Base-by-base conservation (phyloP, 2,797 vertebrate species). In the Chloroceryle inda region DNA sequence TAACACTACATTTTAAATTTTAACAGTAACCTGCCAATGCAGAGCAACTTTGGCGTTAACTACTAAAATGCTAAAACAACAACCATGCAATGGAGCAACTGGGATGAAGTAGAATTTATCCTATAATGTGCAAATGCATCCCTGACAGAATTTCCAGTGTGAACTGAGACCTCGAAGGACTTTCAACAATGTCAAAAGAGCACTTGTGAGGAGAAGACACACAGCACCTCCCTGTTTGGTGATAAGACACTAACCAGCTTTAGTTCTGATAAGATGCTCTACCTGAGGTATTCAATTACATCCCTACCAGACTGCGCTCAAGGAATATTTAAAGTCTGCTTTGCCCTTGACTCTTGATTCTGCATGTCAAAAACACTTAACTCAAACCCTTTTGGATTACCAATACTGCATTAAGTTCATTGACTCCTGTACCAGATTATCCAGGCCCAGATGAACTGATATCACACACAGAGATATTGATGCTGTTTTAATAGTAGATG, bases 361-460 rank as follows among this genome's bases (percentile, higher is more conserved):
- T 89, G 92, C 93, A 92, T 97, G 98, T 98, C 98, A 97, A 95
- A 98, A 98, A 87, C 98, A 98, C 95, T 98, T 98, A 98, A 97
- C 95, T 97, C 96, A 97, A 95, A 98, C 91, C 85, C 96, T 93
- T 95, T 87, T 96, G 96, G 96, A 97, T 98, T 96, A 97, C 96
- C 96, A 97, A 95, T 96, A 96, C 96, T 90, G 92, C 92, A 95
- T 97, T 96, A 92, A 94, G 92, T 96, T 97, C 93, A 96, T 82
- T 91, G 96, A 96, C 96, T 96, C 94, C 94, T 84, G 74, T 52
- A 93, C 96, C 91, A 93, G 96, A 95, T 91, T 92, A 83, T 90
- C 83, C 82, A 79, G 80, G 75, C 69, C 69, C 91, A 91, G 84
- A 90, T 49, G 89, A 95, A 85, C 81, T 91, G 94, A 96, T 96